Percentiles rank a stretch among this genome's conserved stretches.
Evolutionary conservation across 2,797 vertebrate species (phyloP).

Genomic region (Manis pentadactyla): DNA sequence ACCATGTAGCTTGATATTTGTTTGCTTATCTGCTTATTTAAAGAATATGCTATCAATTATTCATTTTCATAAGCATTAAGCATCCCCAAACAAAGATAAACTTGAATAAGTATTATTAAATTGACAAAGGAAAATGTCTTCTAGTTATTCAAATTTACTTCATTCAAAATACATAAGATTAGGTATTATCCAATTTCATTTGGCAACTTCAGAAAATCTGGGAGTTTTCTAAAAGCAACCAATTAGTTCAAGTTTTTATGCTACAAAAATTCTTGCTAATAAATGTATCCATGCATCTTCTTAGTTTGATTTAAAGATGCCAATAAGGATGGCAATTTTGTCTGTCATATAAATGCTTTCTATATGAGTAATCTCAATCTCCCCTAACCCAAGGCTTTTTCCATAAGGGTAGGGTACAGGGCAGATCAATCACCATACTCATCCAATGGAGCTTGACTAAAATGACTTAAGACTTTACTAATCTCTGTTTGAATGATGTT

Average conservation of each 20-base stretch:
- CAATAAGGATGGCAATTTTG: background rate
- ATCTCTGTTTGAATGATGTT: constrained; percentile 29
- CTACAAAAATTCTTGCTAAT: constrained; percentile 48
- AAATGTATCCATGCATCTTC: constrained; percentile 36
- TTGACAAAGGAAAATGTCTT: constrained; percentile 29
- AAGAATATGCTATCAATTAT: background rate
- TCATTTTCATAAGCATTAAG: constrained; percentile 54
- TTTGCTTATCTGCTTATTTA: constrained; percentile 49
- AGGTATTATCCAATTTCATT: constrained; percentile 50
- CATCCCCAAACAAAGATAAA: constrained; percentile 47
- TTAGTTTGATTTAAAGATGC: constrained; percentile 48
- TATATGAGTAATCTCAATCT: background rate
- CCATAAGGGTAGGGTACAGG: background rate
- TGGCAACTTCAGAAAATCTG: constrained; percentile 45
- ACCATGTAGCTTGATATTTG: background rate
- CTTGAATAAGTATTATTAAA: constrained; percentile 58
- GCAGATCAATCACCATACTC: constrained; percentile 2
- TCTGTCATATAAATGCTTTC: background rate
- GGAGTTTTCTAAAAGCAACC: constrained; percentile 45
- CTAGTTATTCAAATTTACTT: constrained; percentile 63
- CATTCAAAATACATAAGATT: constrained; percentile 49
- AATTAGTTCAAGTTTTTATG: constrained; percentile 41
- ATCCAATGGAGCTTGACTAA: constrained; percentile 4
- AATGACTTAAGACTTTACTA: background rate
- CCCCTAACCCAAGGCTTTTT: background rate